Base-by-base conservation (phyloP, 2,888 invertebrate species). In the Ophraella communa region DNA sequence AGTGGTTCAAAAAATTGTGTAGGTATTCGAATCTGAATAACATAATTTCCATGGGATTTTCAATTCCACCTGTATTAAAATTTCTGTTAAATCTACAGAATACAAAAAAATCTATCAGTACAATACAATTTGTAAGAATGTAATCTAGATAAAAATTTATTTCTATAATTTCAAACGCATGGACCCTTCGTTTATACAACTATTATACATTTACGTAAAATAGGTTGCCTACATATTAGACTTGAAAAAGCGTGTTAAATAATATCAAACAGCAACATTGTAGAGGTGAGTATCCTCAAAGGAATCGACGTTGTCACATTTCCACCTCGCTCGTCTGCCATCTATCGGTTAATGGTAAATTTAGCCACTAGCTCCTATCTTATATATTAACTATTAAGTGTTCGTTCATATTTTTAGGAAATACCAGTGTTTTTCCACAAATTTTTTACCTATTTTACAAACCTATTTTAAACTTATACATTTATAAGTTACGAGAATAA, bases 261-360 rank as follows among this genome's bases (percentile, higher is more conserved):
- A 20, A 24, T 11, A 23, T 7, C 21, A 21, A 39, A 5, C n/a
- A 54, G 21, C 54, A 35, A 39, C 54, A 54, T 4, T 20, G 53
- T 21, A 33, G 39, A 39, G 21, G 35, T 45, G 23, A 44, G 21
- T 54, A 39, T 57, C 45, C 45, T 57, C 8, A 35, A 17, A 4
- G 10, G 49, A 18, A 17, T 24, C 53, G 27, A 20, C 35, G 51
- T 59, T 59, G 59, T 39, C 59, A 59, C 14, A 39, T 42, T 17
- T 27, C n/a, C n/a, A n/a, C n/a, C 5, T 5, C 3, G 14, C 11
- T 7, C n/a, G 42, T 23, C 18, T 44, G 60, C 39, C 60, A 60
- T 60, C 60, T 60, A 52, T 30, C 42, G 60, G 60, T 20, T 4
- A 47, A 23, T 35, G 47, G 20, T 57, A 10, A 18, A 55, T 44